Evolutionary conservation across 2,113 vertebrate species (phyloP).

Genomic region (Leucopsar rothschildi): DNA sequence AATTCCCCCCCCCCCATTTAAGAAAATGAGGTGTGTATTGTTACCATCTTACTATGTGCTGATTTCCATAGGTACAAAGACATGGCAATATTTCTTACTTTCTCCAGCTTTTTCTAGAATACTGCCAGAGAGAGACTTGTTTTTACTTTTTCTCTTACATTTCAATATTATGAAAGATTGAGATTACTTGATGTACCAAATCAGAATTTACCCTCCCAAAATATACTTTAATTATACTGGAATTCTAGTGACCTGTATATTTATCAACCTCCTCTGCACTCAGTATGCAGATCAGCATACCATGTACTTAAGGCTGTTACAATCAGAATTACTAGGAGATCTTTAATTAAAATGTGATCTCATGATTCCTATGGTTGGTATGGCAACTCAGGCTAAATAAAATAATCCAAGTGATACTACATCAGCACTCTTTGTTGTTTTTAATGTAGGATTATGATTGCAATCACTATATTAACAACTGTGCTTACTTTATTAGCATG

Average conservation of each 20-base stretch:
- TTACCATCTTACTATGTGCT: not conserved
- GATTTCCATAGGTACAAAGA: not conserved
- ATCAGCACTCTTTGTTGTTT: not conserved
- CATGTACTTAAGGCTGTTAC: not conserved
- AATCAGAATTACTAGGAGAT: not conserved
- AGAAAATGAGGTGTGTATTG: not conserved
- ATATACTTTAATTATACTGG: not conserved
- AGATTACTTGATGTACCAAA: not conserved
- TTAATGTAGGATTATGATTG: not conserved
- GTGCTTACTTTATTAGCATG: not conserved
- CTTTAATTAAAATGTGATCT: conserved; percentile 24
- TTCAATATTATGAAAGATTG: not conserved
- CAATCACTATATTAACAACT: not conserved
- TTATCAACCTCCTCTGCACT: not conserved
- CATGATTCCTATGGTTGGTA: not conserved
- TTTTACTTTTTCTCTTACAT: not conserved
- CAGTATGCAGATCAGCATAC: not conserved
- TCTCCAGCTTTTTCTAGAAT: not conserved
- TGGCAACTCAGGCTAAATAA: conserved; percentile 12
- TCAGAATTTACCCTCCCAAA: not conserved
- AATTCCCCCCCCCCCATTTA: not conserved
- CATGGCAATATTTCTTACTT: not conserved
- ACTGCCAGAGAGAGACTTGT: not conserved
- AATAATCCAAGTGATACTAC: not conserved
- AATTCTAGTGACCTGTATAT: not conserved